Evolutionary conservation across 2,888 invertebrate genomes (phyloP).

Genomic region (Heliconius charithonia): DNA sequence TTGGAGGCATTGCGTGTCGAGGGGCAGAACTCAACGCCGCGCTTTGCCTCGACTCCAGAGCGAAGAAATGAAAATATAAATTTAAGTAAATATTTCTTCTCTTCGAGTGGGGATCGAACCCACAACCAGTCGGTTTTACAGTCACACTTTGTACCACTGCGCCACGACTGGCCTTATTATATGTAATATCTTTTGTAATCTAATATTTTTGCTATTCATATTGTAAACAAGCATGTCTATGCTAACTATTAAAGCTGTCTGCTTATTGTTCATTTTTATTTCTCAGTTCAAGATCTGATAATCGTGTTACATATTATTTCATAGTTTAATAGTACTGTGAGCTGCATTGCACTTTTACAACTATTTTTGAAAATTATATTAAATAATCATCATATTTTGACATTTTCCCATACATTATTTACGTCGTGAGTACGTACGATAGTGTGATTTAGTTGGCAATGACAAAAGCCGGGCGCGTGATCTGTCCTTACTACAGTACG

Average conservation of each 20-base stretch:
- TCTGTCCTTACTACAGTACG: slow-evolving; percentile 60
- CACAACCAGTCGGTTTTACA: no score
- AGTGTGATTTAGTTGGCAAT: slow-evolving; percentile 62
- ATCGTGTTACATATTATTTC: neutral
- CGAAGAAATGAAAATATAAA: no score
- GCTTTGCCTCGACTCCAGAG: no score
- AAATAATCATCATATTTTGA: slow-evolving; percentile 14
- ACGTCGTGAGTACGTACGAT: slow-evolving; percentile 51
- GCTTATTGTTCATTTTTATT: neutral
- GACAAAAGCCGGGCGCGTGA: slow-evolving; percentile 54
- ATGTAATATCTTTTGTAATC: slow-evolving; percentile 5
- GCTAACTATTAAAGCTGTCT: neutral
- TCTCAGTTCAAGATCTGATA: neutral
- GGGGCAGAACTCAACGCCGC: no score
- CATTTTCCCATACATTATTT: slow-evolving; percentile 41
- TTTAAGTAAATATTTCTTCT: no score
- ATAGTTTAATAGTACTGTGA: no score
- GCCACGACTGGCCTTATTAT: no score
- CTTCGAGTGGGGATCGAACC: no score
- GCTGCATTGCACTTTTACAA: neutral
- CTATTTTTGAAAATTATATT: neutral
- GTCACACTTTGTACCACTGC: no score
- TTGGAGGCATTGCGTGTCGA: no score
- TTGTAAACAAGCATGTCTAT: neutral
- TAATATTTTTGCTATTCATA: neutral